A percentile compares a stretch with the other conserved stretches of the same genome.
Conservation (phyloP, 1,140 invertebrate genomes). For the Zeugodacus cucurbitae region DNA sequence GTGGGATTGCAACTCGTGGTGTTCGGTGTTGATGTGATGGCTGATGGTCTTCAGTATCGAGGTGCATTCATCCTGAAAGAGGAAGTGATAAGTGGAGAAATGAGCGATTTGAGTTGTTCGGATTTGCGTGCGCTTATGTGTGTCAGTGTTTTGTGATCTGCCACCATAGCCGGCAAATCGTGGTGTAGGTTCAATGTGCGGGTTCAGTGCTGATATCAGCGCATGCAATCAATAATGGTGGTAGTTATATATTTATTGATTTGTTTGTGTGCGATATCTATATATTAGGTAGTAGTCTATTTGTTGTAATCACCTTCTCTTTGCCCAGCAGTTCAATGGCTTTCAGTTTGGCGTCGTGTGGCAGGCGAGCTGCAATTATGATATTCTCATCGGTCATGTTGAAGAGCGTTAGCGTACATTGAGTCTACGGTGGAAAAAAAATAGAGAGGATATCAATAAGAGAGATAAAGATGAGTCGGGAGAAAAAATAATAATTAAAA, state of each 20-base stretch:
- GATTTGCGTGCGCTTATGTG: not conserved
- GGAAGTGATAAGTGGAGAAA: constrained; percentile 22
- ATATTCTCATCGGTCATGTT: constrained; percentile 88
- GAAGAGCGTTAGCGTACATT: constrained; percentile 84
- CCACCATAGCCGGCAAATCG: not conserved
- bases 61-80: constrained; percentile 82
- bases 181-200: not conserved
- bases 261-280: constrained; percentile 25
- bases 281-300: not conserved
- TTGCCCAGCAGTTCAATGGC: constrained; percentile 72
- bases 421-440: constrained; percentile 72
- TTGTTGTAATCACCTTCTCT: constrained; percentile 74
- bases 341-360: constrained; percentile 72
- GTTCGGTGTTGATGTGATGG: constrained; percentile 83
- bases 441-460: not conserved
- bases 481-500: too few relatives aligned
- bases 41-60: constrained; percentile 82
- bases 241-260: not conserved
- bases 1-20: constrained; percentile 86
- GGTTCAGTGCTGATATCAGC: not conserved
- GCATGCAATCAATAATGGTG: not conserved
- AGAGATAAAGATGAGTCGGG: not conserved
- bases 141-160: not conserved
- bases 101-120: not conserved
- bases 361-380: constrained; percentile 83